Base-by-base conservation (phyloP, 92 coral and sea anemone species). In the Umimayanthus kanabou region DNA sequence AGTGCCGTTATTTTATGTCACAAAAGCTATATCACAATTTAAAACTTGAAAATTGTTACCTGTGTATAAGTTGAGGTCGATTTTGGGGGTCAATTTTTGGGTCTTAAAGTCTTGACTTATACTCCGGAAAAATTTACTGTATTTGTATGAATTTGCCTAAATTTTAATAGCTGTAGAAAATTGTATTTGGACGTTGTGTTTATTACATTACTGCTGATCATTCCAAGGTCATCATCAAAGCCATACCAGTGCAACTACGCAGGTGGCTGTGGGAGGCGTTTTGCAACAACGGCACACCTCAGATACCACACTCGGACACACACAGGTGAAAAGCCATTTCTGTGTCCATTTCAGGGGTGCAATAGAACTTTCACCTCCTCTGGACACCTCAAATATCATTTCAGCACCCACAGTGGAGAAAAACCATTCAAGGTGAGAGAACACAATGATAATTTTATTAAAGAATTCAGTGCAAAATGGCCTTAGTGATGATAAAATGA, bases 381-480 rank as follows among this genome's bases (percentile, higher is more conserved):
- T 33, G 98, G 98, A 11, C 95, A 95, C 81, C 93, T 95, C 39
- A 94, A 93, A 70, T 95, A 95, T 75, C 98, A 95, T 82, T 94
- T 89, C 64, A 91, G 96, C 39, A 95, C 98, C 3, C 98, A 95
- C 90, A 95, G 93, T 84, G 98, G 98, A 15, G 93, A 93, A 67
- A 91, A 91, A 50, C 95, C 94, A 26, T 95, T 95, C 81, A 93
- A 91, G 87, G 87, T 83, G 9, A 33, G 9, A 33, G 78, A 57
- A 77, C 15, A 9, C 29, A 7, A 2, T 26, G 28, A 25, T 25
- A 45, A 49, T 78, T n/a, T 30, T 43, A 23, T 22, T 14, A 50
- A 28, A n/a, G n/a, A 61, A 26, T 20, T 18, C 4, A 2, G 69
- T 53, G 58, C 18, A 53, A 13, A 53, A 53, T 9, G 11, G 18